Percentiles rank a stretch among this genome's conserved stretches.
Evolutionary conservation across 2,113 vertebrate species (phyloP).

Genomic region (Myrmophylax atrothorax): DNA sequence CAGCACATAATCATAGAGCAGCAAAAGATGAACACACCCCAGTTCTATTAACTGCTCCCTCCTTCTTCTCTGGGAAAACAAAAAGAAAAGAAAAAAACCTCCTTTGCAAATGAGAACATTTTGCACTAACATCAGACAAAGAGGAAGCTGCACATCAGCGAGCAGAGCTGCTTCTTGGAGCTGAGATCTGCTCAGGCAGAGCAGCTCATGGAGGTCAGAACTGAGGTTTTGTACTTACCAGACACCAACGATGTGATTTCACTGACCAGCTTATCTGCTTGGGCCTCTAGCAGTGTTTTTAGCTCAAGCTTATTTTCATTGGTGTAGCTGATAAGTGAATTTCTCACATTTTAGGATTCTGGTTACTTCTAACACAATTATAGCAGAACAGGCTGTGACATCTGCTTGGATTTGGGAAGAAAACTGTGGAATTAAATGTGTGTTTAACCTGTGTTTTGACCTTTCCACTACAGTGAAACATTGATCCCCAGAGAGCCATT

Average conservation of each 20-base stretch:
- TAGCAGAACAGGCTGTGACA: not conserved
- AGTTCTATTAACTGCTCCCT: not conserved
- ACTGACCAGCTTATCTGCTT: not conserved
- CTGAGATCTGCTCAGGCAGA: constrained; percentile 9
- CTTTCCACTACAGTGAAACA: not conserved
- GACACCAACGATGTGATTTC: not conserved
- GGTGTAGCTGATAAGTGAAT: not conserved
- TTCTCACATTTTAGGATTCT: not conserved
- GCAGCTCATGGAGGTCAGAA: not conserved
- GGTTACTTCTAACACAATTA: not conserved
- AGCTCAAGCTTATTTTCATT: not conserved
- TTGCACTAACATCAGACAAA: constrained; percentile 14
- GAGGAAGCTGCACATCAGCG: not conserved
- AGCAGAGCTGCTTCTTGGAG: not conserved
- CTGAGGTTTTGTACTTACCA: not conserved
- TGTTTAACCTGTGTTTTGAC: constrained; percentile 5
- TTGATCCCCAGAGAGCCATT: not conserved
- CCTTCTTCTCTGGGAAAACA: not conserved
- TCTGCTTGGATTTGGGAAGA: not conserved
- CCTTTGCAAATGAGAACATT: not conserved
- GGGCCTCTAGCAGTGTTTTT: not conserved
- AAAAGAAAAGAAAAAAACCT: not conserved
- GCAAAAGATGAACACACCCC: not conserved
- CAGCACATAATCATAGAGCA: not conserved
- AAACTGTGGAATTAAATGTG: not conserved